phyloP scores from a whole-genome alignment of 2,797 vertebrate genomes.

The Australoheros facetus region DNA sequence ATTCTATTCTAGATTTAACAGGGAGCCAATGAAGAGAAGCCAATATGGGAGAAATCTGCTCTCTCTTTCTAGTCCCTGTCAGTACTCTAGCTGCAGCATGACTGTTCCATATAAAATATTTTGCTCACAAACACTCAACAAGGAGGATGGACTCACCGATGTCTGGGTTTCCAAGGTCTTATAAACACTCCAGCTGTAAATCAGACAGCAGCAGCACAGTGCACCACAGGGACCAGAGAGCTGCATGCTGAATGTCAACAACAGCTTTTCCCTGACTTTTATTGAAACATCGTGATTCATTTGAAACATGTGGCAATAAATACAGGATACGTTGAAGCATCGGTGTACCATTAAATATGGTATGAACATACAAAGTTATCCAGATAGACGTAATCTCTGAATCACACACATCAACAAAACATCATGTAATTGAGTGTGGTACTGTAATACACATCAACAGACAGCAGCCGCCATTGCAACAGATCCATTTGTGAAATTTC shows the following conservation, averaged over 20 bases:
- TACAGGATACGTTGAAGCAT: neutral
- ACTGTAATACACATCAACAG: too few relatives aligned
- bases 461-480: too few relatives aligned
- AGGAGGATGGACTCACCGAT: neutral
- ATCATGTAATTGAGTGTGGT: too few relatives aligned
- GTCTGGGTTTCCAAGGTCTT: neutral
- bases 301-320: neutral
- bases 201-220: slow-evolving; percentile 7
- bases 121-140: neutral
- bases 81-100: too few relatives aligned
- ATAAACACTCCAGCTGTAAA: slow-evolving; percentile 1
- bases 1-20: too few relatives aligned
- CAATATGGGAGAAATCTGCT: too few relatives aligned
- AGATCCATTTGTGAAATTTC: too few relatives aligned
- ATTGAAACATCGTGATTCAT: neutral
- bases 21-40: too few relatives aligned
- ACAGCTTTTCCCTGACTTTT: neutral
- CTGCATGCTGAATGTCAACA: slow-evolving; percentile 3
- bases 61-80: too few relatives aligned
- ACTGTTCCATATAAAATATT: neutral
- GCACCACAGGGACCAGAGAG: slow-evolving; percentile 1
- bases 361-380: too few relatives aligned
- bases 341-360: neutral
- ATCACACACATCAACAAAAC: too few relatives aligned
- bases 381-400: too few relatives aligned